A percentile compares a stretch with the other conserved stretches of the same genome.
These are phyloP conservation scores for Gambelia wislizenii DNA, from an alignment of 2,797 vertebrate genomes.

Conservation along the genomic window DNA sequence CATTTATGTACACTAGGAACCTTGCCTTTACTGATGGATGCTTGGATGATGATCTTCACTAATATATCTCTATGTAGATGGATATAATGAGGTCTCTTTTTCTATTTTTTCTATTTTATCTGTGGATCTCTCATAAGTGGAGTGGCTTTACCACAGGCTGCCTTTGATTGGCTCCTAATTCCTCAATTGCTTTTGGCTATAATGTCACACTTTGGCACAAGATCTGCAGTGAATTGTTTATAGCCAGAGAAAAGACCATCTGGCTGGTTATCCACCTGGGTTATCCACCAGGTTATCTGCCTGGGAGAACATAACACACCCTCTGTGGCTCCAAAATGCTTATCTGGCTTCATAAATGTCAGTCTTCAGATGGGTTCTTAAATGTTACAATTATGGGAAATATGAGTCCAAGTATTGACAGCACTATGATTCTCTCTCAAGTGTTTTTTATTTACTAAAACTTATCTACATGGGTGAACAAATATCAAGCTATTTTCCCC, in stretches of 20 bases:
- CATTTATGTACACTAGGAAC: background rate
- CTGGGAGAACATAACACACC: background rate
- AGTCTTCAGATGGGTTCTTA: slow-evolving; percentile 12
- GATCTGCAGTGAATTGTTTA: background rate
- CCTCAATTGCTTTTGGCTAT: background rate
- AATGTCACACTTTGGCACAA: background rate
- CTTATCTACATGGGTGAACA: slow-evolving; percentile 32
- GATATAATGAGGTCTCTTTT: background rate
- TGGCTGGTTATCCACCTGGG: too few relatives aligned
- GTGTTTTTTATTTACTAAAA: slow-evolving; percentile 62
- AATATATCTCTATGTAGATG: background rate
- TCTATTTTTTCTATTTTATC: background rate
- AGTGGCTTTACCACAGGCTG: background rate
- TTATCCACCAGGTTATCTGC: too few relatives aligned
- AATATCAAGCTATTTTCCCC: slow-evolving; percentile 44
- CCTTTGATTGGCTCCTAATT: background rate
- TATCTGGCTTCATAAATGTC: background rate
- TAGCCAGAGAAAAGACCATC: background rate
- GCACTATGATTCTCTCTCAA: slow-evolving; percentile 28
- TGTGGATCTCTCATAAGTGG: background rate
- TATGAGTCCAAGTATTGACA: slow-evolving; percentile 7
- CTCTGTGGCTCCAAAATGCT: background rate
- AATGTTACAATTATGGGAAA: background rate
- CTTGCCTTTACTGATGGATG: background rate
- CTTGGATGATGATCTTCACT: background rate